Conservation (phyloP, 2,888 invertebrate genomes). For the Heteropelma amictum region DNA sequence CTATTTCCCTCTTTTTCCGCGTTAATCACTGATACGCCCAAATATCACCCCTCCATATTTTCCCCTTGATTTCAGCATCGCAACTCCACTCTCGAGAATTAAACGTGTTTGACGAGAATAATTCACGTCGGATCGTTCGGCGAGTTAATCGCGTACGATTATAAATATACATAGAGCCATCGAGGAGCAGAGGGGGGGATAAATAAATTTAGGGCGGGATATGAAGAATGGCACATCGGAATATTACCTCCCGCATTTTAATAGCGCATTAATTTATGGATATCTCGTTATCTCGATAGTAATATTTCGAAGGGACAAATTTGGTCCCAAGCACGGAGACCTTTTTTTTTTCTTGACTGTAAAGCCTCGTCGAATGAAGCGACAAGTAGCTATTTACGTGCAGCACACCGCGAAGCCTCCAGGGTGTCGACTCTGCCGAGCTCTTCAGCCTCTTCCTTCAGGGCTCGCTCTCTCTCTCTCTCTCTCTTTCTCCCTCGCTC, state of each 20-base stretch:
- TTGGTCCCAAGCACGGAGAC: slow-evolving; percentile 17
- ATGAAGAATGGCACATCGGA: slow-evolving; percentile 17
- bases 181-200: neutral
- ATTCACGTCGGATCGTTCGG: slow-evolving; percentile 6
- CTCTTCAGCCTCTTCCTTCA: slow-evolving; percentile 47
- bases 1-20: no score
- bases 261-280: slow-evolving; percentile 49
- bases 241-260: slow-evolving; percentile 32
- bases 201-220: slow-evolving; percentile 16
- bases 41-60: slow-evolving; percentile 27
- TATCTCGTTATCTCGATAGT: slow-evolving; percentile 52
- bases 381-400: slow-evolving; percentile 78
- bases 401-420: slow-evolving; percentile 62
- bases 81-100: slow-evolving; percentile 38
- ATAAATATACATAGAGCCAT: neutral
- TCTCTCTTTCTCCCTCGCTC: no score
- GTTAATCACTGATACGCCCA: no score
- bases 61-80: slow-evolving; percentile 23
- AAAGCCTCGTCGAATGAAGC: slow-evolving; percentile 69
- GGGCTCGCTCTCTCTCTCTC: slow-evolving; percentile 43
- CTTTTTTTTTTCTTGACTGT: slow-evolving; percentile 17
- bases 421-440: slow-evolving; percentile 51
- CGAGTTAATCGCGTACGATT: neutral
- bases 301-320: slow-evolving; percentile 35
- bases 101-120: slow-evolving; percentile 45